Conservation (phyloP, 2,888 invertebrate genomes). For the Corbicula japonica region DNA sequence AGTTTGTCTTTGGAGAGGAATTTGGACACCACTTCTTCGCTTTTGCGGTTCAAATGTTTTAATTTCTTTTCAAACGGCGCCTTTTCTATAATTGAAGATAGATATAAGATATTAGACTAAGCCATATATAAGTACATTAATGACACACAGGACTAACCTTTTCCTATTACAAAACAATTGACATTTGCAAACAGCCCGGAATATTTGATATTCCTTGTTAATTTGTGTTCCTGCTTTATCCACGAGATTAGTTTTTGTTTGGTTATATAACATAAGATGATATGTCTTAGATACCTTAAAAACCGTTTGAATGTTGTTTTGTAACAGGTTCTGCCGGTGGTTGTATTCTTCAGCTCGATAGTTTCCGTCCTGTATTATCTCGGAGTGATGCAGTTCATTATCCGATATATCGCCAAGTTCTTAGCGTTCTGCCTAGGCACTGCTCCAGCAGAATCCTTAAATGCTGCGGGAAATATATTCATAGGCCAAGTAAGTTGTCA, state of each 20-base stretch:
- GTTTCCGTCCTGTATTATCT: constrained; percentile 95
- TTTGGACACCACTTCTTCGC: constrained; percentile 90
- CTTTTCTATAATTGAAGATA: not conserved
- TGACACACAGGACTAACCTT: not conserved
- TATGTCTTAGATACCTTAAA: not conserved
- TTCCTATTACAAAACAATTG: not conserved
- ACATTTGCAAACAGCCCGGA: not conserved
- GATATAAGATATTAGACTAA: not conserved
- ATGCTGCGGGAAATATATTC: constrained; percentile 96
- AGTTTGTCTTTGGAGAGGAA: constrained; percentile 92
- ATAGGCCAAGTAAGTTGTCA: constrained; percentile 90
- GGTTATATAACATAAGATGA: not conserved
- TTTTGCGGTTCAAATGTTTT: constrained; percentile 90
- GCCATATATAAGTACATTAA: not conserved
- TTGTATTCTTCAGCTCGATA: constrained; percentile 96
- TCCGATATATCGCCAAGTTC: constrained; percentile 89
- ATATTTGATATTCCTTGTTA: constrained; percentile 1
- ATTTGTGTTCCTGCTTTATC: not conserved
- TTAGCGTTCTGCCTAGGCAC: constrained; percentile 92
- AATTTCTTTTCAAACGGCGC: not conserved
- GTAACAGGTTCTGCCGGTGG: constrained; percentile 90
- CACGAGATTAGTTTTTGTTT: not conserved
- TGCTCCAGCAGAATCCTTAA: constrained; percentile 96
- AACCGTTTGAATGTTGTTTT: not conserved
- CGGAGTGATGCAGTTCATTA: constrained; percentile 88